Evolutionary conservation across 2,888 invertebrate species (phyloP).

Genomic region (Pandemis corylana): DNA sequence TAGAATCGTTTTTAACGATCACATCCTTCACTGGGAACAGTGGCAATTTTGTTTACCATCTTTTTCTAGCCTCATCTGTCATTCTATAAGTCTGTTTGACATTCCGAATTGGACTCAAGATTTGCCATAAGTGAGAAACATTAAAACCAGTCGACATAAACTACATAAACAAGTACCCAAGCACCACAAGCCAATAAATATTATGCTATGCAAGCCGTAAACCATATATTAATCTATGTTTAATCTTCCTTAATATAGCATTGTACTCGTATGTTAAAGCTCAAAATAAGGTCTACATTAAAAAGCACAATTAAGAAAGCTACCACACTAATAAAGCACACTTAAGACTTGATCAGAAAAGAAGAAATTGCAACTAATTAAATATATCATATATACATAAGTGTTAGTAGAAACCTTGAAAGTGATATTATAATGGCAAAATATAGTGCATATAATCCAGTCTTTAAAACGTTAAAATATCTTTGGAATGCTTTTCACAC

Average conservation of each 20-base stretch:
- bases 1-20: neutral
- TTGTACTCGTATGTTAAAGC: slow-evolving; percentile 82
- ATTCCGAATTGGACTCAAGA: too few relatives aligned
- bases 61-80: too few relatives aligned
- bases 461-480: slow-evolving; percentile 63
- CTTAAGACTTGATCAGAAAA: slow-evolving; percentile 47
- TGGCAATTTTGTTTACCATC: too few relatives aligned
- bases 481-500: slow-evolving; percentile 77
- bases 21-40: neutral
- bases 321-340: slow-evolving; percentile 48
- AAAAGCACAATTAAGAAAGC: slow-evolving; percentile 53
- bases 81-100: too few relatives aligned
- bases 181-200: slow-evolving; percentile 79
- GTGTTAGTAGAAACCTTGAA: slow-evolving; percentile 32
- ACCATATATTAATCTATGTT: slow-evolving; percentile 69
- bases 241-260: slow-evolving; percentile 58
- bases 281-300: slow-evolving; percentile 66
- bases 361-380: slow-evolving; percentile 31
- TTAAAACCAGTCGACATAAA: slow-evolving; percentile 61
- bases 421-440: slow-evolving; percentile 28
- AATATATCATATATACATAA: slow-evolving; percentile 21
- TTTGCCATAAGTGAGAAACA: slow-evolving; percentile 12
- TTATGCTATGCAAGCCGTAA: slow-evolving; percentile 66
- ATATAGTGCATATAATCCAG: slow-evolving; percentile 48
- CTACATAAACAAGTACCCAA: slow-evolving; percentile 75